Conservation (phyloP, 2,113 vertebrate genomes). For the Rhinolophus sinicus region DNA sequence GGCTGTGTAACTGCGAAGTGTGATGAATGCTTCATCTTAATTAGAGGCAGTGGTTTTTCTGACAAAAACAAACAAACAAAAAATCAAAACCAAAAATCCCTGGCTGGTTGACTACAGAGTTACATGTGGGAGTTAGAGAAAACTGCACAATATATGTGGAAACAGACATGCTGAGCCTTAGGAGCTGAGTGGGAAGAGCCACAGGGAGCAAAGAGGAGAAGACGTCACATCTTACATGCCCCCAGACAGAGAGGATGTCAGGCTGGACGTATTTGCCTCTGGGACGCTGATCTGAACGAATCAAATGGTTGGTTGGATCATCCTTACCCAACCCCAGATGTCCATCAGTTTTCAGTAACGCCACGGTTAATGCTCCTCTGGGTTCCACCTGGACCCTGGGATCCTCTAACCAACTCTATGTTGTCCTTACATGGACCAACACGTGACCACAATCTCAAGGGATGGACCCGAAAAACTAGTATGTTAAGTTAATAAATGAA, state of each 20-base stretch:
- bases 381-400: neutral
- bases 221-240: neutral
- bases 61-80: neutral
- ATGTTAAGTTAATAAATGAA: neutral
- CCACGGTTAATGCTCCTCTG: neutral
- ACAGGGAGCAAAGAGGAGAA: neutral
- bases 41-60: slow-evolving; percentile 36
- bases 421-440: neutral
- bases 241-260: neutral
- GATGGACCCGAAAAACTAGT: neutral
- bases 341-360: neutral
- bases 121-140: neutral
- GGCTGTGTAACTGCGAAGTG: neutral
- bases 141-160: neutral
- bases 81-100: neutral
- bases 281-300: neutral
- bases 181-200: neutral
- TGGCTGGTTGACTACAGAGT: neutral
- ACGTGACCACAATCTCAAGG: neutral
- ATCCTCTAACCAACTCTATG: neutral
- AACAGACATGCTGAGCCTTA: neutral
- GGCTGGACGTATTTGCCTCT: neutral
- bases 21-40: slow-evolving; percentile 22
- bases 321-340: neutral
- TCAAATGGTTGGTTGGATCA: neutral